phyloP scores from a whole-genome alignment of 2,797 vertebrate species.

The Anguilla obscura region DNA sequence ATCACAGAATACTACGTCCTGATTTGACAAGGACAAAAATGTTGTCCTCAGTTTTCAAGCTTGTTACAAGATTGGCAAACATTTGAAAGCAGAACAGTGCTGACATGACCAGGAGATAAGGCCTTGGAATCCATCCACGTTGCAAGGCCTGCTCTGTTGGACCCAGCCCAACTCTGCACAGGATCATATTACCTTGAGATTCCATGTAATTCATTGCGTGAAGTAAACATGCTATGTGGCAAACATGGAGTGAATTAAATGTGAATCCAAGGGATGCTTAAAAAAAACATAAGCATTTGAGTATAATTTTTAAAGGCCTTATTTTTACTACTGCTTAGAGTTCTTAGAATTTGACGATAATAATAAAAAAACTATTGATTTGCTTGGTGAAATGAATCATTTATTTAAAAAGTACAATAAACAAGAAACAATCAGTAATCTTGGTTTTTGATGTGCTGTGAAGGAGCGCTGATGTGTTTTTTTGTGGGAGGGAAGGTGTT shows the following conservation, averaged over 20 bases:
- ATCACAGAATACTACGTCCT: not conserved
- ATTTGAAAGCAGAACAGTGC: conserved; percentile 21
- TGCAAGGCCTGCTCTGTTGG: conserved; percentile 48
- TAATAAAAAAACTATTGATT: not conserved
- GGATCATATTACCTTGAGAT: conserved; percentile 58
- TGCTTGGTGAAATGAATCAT: not conserved
- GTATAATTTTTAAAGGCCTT: not conserved
- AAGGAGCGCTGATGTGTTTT: not conserved
- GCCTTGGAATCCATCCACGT: conserved; percentile 34
- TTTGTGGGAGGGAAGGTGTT: not conserved
- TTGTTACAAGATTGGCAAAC: conserved; percentile 42
- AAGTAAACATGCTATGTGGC: conserved; percentile 57
- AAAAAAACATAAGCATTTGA: no score
- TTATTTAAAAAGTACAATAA: not conserved
- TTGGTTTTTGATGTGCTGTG: not conserved
- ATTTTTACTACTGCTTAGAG: not conserved
- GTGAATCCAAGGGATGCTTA: conserved; percentile 36
- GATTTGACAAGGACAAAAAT: not conserved
- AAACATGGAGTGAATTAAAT: conserved; percentile 50
- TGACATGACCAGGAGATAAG: conserved; percentile 34
- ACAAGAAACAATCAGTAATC: not conserved
- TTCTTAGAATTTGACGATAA: not conserved
- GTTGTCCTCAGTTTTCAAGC: conserved; percentile 42
- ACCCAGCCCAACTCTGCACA: conserved; percentile 48
- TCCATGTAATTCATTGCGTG: conserved; percentile 58